These are phyloP conservation scores for Physella acuta DNA, from an alignment of 1,140 invertebrate species.

Conservation along the genomic window DNA sequence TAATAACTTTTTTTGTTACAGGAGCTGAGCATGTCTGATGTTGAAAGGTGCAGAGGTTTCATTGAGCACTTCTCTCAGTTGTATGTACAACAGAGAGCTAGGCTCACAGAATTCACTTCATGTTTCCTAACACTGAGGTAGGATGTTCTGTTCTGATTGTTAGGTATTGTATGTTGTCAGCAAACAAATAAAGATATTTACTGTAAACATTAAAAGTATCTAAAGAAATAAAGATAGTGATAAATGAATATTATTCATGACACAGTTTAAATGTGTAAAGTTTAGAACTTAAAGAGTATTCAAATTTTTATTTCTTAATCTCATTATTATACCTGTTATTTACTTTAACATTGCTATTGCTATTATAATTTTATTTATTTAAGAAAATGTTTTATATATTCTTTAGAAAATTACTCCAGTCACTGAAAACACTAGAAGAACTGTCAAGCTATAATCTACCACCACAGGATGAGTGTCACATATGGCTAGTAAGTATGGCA, in stretches of 20 bases:
- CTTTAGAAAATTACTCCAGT: conserved; percentile 25
- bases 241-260: neutral
- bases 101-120: conserved; percentile 24
- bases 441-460: conserved; percentile 14
- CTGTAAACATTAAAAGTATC: neutral
- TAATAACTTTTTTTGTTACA: too few relatives aligned
- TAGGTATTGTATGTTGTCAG: neutral
- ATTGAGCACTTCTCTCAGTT: conserved; percentile 67
- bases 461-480: conserved; percentile 26
- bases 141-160: too few relatives aligned
- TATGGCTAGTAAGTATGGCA: conserved; percentile 41
- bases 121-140: conserved; percentile 34
- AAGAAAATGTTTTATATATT: neutral
- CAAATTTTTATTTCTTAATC: neutral
- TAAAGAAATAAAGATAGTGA: neutral
- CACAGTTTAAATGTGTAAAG: too few relatives aligned
- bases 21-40: conserved; percentile 78
- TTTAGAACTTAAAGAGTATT: neutral
- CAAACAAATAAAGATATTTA: neutral
- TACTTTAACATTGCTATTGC: neutral
- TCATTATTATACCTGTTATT: neutral
- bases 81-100: conserved; percentile 41
- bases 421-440: conserved; percentile 1
- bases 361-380: neutral
- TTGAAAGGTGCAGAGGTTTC: conserved; percentile 83